Conservation (phyloP, 2,888 invertebrate species). For the Ormia ochracea region DNA sequence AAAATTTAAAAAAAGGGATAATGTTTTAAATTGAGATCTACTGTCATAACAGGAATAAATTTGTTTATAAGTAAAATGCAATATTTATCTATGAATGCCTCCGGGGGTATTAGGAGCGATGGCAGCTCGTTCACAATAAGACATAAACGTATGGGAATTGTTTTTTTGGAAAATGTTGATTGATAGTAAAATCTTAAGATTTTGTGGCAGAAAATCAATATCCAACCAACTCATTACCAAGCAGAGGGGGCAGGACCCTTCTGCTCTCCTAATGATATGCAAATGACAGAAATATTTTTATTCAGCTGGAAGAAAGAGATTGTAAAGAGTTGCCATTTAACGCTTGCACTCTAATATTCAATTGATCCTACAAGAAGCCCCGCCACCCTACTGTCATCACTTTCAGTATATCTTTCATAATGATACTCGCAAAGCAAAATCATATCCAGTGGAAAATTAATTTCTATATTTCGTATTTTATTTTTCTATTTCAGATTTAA, state of each 20-base stretch:
- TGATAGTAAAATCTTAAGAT: slow-evolving; percentile 22
- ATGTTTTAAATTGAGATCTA: slow-evolving; percentile 27
- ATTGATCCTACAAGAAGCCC: no score
- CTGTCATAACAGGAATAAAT: slow-evolving; percentile 30
- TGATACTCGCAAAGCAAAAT: no score
- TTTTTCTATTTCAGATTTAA: no score
- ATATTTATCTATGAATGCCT: not conserved
- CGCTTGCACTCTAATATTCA: no score
- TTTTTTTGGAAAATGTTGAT: not conserved
- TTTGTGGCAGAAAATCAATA: not conserved
- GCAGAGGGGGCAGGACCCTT: not conserved
- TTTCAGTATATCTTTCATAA: no score
- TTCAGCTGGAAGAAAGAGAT: no score
- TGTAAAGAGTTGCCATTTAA: no score
- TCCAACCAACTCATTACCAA: not conserved
- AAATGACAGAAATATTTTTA: not conserved
- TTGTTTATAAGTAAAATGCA: not conserved
- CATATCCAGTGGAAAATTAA: no score
- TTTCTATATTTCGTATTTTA: no score
- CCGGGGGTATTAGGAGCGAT: not conserved
- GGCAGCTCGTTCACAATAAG: not conserved
- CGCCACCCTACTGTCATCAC: no score
- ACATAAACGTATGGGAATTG: not conserved
- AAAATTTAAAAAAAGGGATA: not conserved
- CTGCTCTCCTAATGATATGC: not conserved